These are phyloP conservation scores for Tetanocera ferruginea DNA, from an alignment of 2,888 invertebrate species.

Conservation along the genomic window DNA sequence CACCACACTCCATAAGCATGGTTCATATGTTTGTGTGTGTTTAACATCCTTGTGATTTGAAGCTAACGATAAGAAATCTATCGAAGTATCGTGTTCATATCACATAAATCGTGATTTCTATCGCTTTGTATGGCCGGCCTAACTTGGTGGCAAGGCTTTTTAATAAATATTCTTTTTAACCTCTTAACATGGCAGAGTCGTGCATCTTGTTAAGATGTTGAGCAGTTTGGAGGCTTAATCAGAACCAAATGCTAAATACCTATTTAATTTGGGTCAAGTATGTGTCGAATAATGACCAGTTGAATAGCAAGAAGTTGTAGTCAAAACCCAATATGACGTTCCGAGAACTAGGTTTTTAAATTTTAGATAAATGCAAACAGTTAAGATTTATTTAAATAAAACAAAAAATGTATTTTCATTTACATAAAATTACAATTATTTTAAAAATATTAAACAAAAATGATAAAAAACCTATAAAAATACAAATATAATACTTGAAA, in stretches of 20 bases:
- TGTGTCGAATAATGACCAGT: background rate
- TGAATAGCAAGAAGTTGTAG: too few species aligned
- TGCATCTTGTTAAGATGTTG: background rate
- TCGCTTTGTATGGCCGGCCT: background rate
- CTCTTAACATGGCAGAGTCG: background rate
- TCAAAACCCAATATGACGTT: too few species aligned
- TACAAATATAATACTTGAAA: too few species aligned
- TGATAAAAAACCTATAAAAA: too few species aligned
- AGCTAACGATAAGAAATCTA: constrained; percentile 21
- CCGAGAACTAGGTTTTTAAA: too few species aligned
- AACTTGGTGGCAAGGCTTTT: background rate
- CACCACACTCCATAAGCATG: too few species aligned
- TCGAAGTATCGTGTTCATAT: constrained; percentile 33
- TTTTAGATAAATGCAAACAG: too few species aligned
- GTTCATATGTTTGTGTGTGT: background rate
- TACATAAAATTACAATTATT: too few species aligned
- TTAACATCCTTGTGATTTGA: background rate
- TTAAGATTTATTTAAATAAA: too few species aligned
- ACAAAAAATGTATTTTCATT: too few species aligned
- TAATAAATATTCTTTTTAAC: background rate
- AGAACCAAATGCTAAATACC: background rate
- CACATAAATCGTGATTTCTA: constrained; percentile 36
- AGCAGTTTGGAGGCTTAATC: background rate
- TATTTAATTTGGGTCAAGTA: constrained; percentile 22
- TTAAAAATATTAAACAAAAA: too few species aligned